Evolutionary conservation across 2,888 invertebrate species (phyloP).

Genomic region (Netelia melanura): DNA sequence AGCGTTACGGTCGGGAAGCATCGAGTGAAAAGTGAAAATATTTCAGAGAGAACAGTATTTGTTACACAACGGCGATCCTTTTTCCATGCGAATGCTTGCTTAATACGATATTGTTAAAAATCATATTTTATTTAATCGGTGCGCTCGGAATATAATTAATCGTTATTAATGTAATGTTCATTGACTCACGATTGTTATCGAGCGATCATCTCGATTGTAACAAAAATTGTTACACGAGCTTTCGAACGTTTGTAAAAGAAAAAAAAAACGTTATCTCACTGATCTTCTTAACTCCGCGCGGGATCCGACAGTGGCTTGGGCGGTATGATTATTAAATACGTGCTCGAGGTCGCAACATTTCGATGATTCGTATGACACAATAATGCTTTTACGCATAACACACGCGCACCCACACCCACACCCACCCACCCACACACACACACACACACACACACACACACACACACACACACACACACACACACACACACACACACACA

Average conservation of each 20-base stretch:
- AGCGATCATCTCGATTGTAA: too few species aligned
- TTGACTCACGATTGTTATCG: too few species aligned
- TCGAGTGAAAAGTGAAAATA: conserved; percentile 5
- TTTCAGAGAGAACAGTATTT: not conserved
- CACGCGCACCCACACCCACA: too few species aligned
- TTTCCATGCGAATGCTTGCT: not conserved
- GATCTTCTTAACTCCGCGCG: not conserved
- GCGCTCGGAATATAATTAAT: too few species aligned
- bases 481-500: not conserved
- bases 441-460: not conserved
- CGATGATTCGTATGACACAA: not conserved
- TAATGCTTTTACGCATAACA: too few species aligned
- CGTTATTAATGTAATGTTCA: too few species aligned
- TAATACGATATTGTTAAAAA: not conserved
- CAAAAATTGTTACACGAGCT: too few species aligned
- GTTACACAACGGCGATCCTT: not conserved
- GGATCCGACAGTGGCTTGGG: not conserved
- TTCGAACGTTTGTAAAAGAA: too few species aligned
- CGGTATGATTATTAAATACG: not conserved
- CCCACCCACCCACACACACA: not conserved
- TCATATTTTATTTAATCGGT: too few species aligned
- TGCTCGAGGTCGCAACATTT: not conserved
- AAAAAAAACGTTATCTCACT: too few species aligned
- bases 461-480: not conserved
- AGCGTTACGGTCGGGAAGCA: conserved; percentile 16